Conservation (phyloP, 2,797 vertebrate genomes). For the Agapornis canus region DNA sequence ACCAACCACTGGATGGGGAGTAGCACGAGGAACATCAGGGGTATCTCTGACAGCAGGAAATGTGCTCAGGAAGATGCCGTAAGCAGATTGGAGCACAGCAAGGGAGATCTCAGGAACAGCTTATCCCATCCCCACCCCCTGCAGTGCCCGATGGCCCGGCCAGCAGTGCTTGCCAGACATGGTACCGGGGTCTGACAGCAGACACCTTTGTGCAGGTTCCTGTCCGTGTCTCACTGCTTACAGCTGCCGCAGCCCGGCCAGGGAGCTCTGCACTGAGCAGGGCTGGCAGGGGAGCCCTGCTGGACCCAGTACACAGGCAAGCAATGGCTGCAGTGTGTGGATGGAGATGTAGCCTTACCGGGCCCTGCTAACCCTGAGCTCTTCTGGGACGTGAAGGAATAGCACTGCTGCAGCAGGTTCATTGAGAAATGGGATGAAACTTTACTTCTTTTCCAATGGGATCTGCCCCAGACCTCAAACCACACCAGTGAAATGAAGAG, state of each 20-base stretch:
- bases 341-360: not conserved
- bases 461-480: not conserved
- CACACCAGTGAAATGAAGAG: not conserved
- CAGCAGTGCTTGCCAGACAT: not conserved
- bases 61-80: not conserved
- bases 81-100: not conserved
- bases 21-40: constrained; percentile 12
- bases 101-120: constrained; percentile 39
- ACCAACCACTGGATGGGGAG: constrained; percentile 36
- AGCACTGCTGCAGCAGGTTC: not conserved
- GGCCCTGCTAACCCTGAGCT: not conserved
- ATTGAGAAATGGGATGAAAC: not conserved
- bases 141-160: not conserved
- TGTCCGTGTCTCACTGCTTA: not conserved
- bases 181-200: not conserved
- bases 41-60: constrained; percentile 42
- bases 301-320: not conserved
- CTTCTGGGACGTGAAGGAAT: not conserved
- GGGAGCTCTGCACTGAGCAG: not conserved
- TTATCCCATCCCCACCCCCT: constrained; percentile 4
- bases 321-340: not conserved
- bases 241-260: not conserved
- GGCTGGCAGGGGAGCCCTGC: not conserved
- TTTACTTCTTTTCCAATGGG: not conserved
- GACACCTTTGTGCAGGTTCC: not conserved